phyloP scores from a whole-genome alignment of 2,888 invertebrate genomes.

The Sylvicola cinctus region DNA sequence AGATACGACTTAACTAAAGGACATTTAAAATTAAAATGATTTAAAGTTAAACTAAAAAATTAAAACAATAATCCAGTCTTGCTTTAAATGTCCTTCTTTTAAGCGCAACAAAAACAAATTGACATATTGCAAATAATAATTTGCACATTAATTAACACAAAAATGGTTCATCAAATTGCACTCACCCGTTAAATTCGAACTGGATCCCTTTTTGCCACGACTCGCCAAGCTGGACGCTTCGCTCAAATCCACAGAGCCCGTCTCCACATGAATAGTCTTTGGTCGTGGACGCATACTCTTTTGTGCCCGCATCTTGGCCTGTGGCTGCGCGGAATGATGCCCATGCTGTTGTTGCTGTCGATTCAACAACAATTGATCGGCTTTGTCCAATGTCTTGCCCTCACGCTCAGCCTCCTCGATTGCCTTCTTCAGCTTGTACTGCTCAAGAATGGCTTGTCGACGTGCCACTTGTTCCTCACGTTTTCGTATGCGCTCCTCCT shows the following conservation, averaged over 20 bases:
- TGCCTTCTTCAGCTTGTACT: conserved; percentile 83
- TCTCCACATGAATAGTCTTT: conserved; percentile 80
- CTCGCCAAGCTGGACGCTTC: conserved; percentile 52
- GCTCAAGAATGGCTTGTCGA: conserved; percentile 71
- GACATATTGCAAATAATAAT: no score
- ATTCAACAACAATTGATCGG: conserved; percentile 35
- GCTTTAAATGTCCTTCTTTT: no score
- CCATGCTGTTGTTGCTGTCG: conserved; percentile 23
- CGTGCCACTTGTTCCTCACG: conserved; percentile 70
- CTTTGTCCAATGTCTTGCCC: conserved; percentile 60
- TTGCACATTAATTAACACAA: no score
- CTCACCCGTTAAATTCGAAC: conserved; percentile 63
- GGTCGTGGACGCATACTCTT: conserved; percentile 53
- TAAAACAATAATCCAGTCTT: no score
- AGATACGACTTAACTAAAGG: no score
- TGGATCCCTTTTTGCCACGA: conserved; percentile 59
- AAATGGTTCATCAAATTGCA: no score
- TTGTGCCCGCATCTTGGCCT: conserved; percentile 42
- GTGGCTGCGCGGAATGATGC: conserved; percentile 20
- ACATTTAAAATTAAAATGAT: no score
- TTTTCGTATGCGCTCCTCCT: conserved; percentile 53
- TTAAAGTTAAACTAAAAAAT: no score
- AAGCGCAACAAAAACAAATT: no score
- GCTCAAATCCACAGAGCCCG: conserved; percentile 54
- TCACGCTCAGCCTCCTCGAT: conserved; percentile 80